Base-by-base conservation (phyloP, 1,140 invertebrate species). In the Procambarus clarkii region DNA sequence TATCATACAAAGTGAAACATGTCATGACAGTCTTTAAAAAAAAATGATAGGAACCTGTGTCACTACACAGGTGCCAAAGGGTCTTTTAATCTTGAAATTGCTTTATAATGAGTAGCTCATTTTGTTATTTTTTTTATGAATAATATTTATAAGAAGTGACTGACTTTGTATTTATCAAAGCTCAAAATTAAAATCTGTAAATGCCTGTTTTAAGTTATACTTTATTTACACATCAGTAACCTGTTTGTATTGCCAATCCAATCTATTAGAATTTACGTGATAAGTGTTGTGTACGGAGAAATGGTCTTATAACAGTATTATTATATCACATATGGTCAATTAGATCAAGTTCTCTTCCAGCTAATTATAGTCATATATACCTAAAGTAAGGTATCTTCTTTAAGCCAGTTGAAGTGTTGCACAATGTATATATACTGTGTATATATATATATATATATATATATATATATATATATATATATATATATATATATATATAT, bases 401-500 rank as follows among this genome's bases (percentile, higher is more conserved):
- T 48, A 21, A 15, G 45, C 45, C 77, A 48, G 77, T 74, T 74
- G 13, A 46, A 1, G 76, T 54, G 7, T 11, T 79, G 21, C 45
- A 48, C 44, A 24, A 21, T 4, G 18, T 13, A 24, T 34, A 74
- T 5, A 45, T 34, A 45, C n/a, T 78, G 7, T 2, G 0, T 2
- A 48, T 78, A 64, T 78, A 44, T 34, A 46, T 77, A 9, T 77
- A n/a, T 76, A 24, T 76, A 76, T 76, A 44, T 76, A 76, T 76
- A n/a, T 76, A 2, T 76, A 44, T 76, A 24, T 76, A 76, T 76
- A 44, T 76, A 76, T 76, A n/a, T 76, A 2, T 76, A 58, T 58
- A 58, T 58, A 58, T 58, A 58, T 13, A 24, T 34, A 74, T 5
- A 45, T 34, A 45, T 2, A 48, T 78, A 64, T 78, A 44, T 34